Base-by-base conservation (phyloP, 2,888 invertebrate species). In the Cephus pygmeus region DNA sequence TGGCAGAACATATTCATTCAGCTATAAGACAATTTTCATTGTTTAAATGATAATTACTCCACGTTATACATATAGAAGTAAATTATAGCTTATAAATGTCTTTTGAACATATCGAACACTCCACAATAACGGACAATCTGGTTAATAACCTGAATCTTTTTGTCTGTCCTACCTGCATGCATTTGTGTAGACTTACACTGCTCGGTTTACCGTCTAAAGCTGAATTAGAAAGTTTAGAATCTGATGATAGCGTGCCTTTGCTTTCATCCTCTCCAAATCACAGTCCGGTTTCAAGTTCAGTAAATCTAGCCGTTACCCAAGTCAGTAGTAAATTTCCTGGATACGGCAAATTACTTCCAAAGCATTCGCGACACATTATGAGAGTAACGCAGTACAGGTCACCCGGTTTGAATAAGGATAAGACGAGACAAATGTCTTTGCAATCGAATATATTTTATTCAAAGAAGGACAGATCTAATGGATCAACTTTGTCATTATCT, bases 231-330 rank as follows among this genome's bases (percentile, higher is more conserved):
- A 84, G 81, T 79, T 85, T 86, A 40, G 89, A 90, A 79, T 81
- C 85, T 81, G 90, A 91, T 77, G 86, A 87, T 79, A 88, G 87
- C 83, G 80, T 85, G 76, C 87, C 87, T 40, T 56, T 87, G 75
- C 82, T 85, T 78, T 80, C 88, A 40, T 83, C 82, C 34, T 84
- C 86, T 73, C 82, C 85, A 31, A 81, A 76, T 69, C 77, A 77
- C 36, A 86, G 84, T 81, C 85, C 87, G 15, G 76, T 77, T n/a
- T 69, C 79, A 11, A 80, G 82, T 73, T 81, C 83, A 15, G 73
- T 79, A 77, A 77, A 81, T 77, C 69, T 80, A 76, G 75, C 82
- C 75, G 73, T 80, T 34, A 84, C 83, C 11, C 77, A 77, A 35
- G 78, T 85, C 33, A 85, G 87, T 77, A 80, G 78, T 73, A 84